Conservation (phyloP, 1,140 invertebrate genomes). For the Trichoplusia ni region DNA sequence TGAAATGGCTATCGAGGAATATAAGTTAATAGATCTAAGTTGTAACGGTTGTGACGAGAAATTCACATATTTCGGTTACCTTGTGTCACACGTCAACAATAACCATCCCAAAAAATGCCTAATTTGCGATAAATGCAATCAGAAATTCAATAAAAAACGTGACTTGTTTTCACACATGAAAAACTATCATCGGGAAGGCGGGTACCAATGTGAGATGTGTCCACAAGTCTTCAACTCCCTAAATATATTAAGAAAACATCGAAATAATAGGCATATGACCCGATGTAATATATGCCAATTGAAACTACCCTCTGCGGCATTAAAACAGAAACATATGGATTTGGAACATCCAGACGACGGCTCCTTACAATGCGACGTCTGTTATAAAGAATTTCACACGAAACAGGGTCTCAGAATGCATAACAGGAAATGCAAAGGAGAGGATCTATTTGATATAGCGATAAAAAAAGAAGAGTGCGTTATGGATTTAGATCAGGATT, state of each 20-base stretch:
- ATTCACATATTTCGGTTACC: conserved; percentile 70
- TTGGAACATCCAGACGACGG: conserved; percentile 70
- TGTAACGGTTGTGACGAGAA: conserved; percentile 61
- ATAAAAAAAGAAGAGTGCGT: conserved; percentile 63
- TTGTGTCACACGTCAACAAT: conserved; percentile 71
- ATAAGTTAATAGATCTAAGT: conserved; percentile 58
- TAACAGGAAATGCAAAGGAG: conserved; percentile 63
- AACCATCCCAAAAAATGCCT: conserved; percentile 70
- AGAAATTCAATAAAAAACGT: conserved; percentile 73
- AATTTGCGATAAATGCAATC: conserved; percentile 68
- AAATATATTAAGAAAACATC: conserved; percentile 72
- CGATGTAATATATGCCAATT: conserved; percentile 65
- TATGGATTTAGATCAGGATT: conserved; percentile 59
- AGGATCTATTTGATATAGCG: conserved; percentile 44
- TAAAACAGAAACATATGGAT: conserved; percentile 72
- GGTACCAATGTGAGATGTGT: conserved; percentile 67
- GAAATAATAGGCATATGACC: conserved; percentile 65
- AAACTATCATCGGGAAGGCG: conserved; percentile 72
- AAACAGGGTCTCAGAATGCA: conserved; percentile 73
- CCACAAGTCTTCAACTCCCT: conserved; percentile 61
- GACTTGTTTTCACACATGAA: conserved; percentile 74
- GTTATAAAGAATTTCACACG: conserved; percentile 71
- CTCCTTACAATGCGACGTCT: conserved; percentile 64
- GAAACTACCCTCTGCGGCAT: conserved; percentile 61
- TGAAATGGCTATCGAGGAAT: conserved; percentile 70